Evolutionary conservation across 2,797 vertebrate genomes (phyloP), one percentile per base, ranked within the genome.

Genomic region (Cuniculus paca): DNA sequence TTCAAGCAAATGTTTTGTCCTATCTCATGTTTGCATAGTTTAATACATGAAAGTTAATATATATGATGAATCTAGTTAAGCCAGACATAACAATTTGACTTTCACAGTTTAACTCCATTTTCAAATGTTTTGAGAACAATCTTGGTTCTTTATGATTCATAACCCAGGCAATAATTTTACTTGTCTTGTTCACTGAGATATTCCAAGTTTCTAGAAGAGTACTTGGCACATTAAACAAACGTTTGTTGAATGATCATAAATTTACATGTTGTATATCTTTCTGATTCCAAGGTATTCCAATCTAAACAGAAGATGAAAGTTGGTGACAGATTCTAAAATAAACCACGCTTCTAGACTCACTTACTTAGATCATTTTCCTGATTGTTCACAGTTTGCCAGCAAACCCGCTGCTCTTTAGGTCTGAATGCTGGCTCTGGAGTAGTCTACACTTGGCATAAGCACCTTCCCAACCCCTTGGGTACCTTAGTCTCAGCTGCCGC

Each of bases 401-500:
- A 77, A 31, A 72, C 68, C 60, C 65, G 36, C 26, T 24, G 2
- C 17, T 54, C 72, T 89, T 31, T 48, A 91, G 72, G 34, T 54
- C 52, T 54, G 48, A 28, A 24, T 50, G 17, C 80, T 94, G 86
- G 89, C 61, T 4, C 63, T 60, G 56, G n/a, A 45, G 20, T 68
- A 6, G 14, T n/a, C 70, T 50, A 75, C 9, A 26, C 42, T 87
- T 90, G 94, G 96, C 92, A 17, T 1, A 36, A 72, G 54, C 42
- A 50, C 13, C 42, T 34, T 95, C 56, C 92, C 72, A 95, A 72
- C 1, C 45, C 96, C 92, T 39, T 24, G 86, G 95, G 91, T 28
- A 56, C 65, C 72, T 45, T 20, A 11, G 61, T 63, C 80, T 97
- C 95, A 95, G 96, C 95, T 93, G 96, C 89, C 86, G 89, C 91